phyloP scores from a whole-genome alignment of 2,888 invertebrate species.

The Argyresthia goedartella region DNA sequence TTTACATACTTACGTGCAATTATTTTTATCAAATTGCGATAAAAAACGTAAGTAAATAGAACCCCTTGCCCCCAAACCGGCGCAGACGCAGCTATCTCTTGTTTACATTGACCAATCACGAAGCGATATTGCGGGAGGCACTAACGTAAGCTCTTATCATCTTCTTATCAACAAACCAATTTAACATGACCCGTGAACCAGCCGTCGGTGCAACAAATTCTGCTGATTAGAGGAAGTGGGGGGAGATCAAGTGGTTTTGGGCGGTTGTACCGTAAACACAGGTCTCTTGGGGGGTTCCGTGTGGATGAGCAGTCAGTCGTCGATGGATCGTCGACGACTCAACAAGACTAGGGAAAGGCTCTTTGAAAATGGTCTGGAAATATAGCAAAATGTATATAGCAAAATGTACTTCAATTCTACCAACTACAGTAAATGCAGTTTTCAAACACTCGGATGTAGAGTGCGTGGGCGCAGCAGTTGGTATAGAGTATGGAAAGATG shows the following conservation, averaged over 20 bases:
- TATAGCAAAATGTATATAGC: too few relatives aligned
- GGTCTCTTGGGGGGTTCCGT: slow-evolving; percentile 43
- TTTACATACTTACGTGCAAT: too few relatives aligned
- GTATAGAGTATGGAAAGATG: neutral
- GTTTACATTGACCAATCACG: slow-evolving; percentile 41
- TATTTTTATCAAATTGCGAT: too few relatives aligned
- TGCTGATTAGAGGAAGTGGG: neutral
- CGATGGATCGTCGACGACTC: slow-evolving; percentile 55
- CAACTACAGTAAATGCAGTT: too few relatives aligned
- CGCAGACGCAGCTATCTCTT: slow-evolving; percentile 48
- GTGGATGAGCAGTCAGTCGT: slow-evolving; percentile 39
- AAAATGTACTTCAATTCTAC: too few relatives aligned
- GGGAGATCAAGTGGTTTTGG: slow-evolving; percentile 24
- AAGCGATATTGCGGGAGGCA: slow-evolving; percentile 37
- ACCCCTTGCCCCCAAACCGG: too few relatives aligned
- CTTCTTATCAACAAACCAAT: slow-evolving; percentile 23
- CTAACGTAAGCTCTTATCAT: slow-evolving; percentile 58
- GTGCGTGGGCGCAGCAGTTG: neutral
- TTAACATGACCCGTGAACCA: slow-evolving; percentile 13
- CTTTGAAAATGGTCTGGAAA: slow-evolving; percentile 8
- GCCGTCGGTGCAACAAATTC: neutral
- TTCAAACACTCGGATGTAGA: neutral
- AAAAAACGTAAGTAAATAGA: too few relatives aligned
- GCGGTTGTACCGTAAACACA: slow-evolving; percentile 35
- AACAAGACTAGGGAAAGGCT: slow-evolving; percentile 28